These are phyloP conservation scores for Lasiommata megera DNA, from an alignment of 2,888 invertebrate species.

Conservation along the genomic window DNA sequence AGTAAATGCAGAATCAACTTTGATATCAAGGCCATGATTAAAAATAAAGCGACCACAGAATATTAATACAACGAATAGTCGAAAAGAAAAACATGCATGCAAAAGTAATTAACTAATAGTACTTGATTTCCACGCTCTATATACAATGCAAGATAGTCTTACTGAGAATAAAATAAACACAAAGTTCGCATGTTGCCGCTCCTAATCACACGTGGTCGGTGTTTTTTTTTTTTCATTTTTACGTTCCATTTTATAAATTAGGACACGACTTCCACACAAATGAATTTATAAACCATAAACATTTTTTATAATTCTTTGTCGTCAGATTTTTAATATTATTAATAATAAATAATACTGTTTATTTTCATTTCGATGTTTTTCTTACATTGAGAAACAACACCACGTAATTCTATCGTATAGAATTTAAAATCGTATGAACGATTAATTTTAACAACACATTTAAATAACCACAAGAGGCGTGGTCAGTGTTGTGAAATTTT, in stretches of 20 bases:
- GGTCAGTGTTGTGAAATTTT: not conserved
- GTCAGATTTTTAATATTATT: no score
- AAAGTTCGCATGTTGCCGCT: slow-evolving; percentile 3
- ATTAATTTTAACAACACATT: no score
- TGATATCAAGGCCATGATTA: not conserved
- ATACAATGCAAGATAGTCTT: not conserved
- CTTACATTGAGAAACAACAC: no score
- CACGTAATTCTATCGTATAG: no score
- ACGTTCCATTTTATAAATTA: not conserved
- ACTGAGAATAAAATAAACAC: not conserved
- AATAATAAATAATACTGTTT: no score
- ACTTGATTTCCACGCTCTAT: not conserved
- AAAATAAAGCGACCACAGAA: no score
- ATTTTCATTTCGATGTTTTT: no score
- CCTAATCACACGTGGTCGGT: not conserved
- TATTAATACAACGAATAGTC: not conserved
- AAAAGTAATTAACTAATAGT: slow-evolving; percentile 2
- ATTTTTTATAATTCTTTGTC: not conserved
- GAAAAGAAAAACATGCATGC: not conserved
- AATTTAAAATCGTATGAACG: no score
- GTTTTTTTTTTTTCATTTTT: not conserved
- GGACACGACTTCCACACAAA: not conserved
- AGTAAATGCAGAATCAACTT: slow-evolving; percentile 4
- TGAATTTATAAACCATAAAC: not conserved
- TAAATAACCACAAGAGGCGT: not conserved